Evolutionary conservation across 2,888 invertebrate species (phyloP).

Genomic region (Caenorhabditis sinica): DNA sequence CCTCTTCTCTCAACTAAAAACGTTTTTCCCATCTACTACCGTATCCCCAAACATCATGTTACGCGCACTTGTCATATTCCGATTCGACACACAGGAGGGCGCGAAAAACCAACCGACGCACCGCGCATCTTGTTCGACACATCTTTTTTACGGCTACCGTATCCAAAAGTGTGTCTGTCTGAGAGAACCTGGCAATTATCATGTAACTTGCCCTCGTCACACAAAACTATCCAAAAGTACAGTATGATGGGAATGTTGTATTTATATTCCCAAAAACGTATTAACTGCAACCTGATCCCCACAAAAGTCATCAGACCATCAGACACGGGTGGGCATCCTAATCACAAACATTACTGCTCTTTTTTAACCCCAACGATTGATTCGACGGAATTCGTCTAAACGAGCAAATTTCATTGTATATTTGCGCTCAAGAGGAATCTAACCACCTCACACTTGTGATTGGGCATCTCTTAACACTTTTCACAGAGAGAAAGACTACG

Average conservation of each 20-base stretch:
- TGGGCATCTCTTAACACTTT: slow-evolving; percentile 67
- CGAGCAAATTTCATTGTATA: slow-evolving; percentile 8
- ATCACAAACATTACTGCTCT: slow-evolving; percentile 42
- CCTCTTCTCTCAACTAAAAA: slow-evolving; percentile 26
- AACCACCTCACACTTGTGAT: slow-evolving; percentile 50
- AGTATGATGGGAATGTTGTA: slow-evolving; percentile 8
- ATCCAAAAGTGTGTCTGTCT: background rate
- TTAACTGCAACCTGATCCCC: slow-evolving; percentile 37
- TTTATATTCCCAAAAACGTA: background rate
- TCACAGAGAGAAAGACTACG: slow-evolving; percentile 39
- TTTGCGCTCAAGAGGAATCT: slow-evolving; percentile 48
- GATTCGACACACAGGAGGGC: slow-evolving; percentile 21
- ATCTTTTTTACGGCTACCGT: slow-evolving; percentile 41
- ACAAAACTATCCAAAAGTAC: background rate
- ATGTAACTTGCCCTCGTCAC: background rate
- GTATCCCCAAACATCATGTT: slow-evolving; percentile 30
- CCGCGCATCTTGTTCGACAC: slow-evolving; percentile 56
- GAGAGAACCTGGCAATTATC: slow-evolving; percentile 26
- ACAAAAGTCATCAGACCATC: slow-evolving; percentile 22
- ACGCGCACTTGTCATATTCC: slow-evolving; percentile 55
- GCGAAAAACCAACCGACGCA: slow-evolving; percentile 46
- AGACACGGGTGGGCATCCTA: slow-evolving; percentile 12
- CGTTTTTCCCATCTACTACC: slow-evolving; percentile 54
- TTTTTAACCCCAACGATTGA: background rate
- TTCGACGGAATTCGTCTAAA: slow-evolving; percentile 14